phyloP scores from a whole-genome alignment of 2,888 invertebrate species.

The Liodrosophila aerea region DNA sequence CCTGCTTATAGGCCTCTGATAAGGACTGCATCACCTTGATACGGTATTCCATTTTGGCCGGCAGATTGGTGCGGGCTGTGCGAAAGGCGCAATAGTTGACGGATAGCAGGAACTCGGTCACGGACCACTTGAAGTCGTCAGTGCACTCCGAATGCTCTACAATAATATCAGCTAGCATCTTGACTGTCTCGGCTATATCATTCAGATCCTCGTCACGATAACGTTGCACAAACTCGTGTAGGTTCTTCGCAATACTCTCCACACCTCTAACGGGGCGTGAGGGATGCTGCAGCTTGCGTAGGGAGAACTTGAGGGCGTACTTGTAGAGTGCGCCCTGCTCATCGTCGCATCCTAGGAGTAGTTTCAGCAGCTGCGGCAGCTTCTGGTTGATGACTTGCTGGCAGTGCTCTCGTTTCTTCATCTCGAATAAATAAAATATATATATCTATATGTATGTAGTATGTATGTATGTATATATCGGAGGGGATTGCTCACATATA shows the following conservation, averaged over 20 bases:
- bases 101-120: conserved; percentile 46
- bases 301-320: conserved; percentile 8
- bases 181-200: conserved; percentile 16
- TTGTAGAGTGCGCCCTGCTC: conserved; percentile 1
- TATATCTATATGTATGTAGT: conserved; percentile 1
- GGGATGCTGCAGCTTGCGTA: background rate
- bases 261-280: background rate
- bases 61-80: background rate
- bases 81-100: conserved; percentile 40
- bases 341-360: conserved; percentile 4
- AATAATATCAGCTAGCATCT: conserved; percentile 26
- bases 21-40: conserved; percentile 3
- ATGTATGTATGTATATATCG: conserved; percentile 3
- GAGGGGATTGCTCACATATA: background rate
- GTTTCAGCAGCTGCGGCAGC: conserved; percentile 28
- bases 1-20: background rate
- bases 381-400: conserved; percentile 6
- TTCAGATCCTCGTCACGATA: conserved; percentile 22
- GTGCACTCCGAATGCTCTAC: conserved; percentile 12
- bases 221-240: conserved; percentile 35
- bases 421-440: conserved; percentile 23
- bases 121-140: conserved; percentile 12
- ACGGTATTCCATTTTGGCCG: background rate
- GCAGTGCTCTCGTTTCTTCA: conserved; percentile 1
- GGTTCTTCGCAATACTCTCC: conserved; percentile 1